These are phyloP conservation scores for Megalonaias nervosa DNA, from an alignment of 1,140 invertebrate genomes.

Conservation along the genomic window DNA sequence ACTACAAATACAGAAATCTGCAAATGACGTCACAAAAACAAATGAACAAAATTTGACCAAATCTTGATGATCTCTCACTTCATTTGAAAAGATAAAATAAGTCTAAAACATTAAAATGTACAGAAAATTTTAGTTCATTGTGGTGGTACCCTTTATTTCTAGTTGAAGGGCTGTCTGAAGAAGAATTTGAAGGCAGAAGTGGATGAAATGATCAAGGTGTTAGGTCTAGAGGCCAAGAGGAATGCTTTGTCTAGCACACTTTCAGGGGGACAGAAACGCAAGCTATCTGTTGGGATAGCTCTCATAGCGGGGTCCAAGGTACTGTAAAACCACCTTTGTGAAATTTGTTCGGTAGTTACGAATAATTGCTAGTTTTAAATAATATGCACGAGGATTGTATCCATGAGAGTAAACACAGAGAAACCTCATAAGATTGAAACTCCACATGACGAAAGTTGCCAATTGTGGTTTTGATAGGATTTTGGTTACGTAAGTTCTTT, in stretches of 20 bases:
- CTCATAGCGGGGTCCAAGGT: conserved; percentile 73
- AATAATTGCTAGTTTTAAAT: too few relatives aligned
- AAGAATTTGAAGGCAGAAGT: conserved; percentile 74
- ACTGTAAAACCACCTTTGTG: background rate
- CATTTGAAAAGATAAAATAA: background rate
- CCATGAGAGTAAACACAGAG: too few relatives aligned
- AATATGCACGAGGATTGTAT: too few relatives aligned
- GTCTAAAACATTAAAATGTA: background rate
- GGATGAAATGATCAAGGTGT: conserved; percentile 71
- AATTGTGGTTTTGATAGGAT: too few relatives aligned
- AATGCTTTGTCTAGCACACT: conserved; percentile 80
- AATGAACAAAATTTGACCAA: too few relatives aligned
- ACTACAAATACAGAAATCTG: too few relatives aligned
- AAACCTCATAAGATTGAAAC: too few relatives aligned
- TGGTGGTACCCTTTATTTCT: conserved; percentile 36
- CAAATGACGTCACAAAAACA: too few relatives aligned
- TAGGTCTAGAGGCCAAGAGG: conserved; percentile 77
- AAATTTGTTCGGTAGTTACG: too few relatives aligned
- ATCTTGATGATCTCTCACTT: background rate
- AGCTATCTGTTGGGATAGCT: conserved; percentile 73
- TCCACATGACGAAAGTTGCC: too few relatives aligned
- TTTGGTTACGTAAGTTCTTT: too few relatives aligned
- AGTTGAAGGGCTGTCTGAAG: conserved; percentile 79
- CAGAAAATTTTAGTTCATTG: background rate
- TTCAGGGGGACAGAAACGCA: conserved; percentile 74